Evolutionary conservation across 2,888 invertebrate species (phyloP).

Genomic region (Elmis aenea): DNA sequence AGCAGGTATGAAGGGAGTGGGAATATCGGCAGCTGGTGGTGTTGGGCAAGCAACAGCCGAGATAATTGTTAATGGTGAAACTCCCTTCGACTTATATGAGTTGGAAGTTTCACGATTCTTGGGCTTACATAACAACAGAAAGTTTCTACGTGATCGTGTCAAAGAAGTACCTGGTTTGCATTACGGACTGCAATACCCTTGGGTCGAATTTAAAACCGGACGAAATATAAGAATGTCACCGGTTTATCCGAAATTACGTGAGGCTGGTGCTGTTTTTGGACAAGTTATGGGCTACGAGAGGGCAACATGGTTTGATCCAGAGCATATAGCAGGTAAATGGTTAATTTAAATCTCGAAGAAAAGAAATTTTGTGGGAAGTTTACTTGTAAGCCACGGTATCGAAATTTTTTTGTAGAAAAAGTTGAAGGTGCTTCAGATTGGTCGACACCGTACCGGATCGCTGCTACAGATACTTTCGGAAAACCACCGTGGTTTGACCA

Average conservation of each 20-base stretch:
- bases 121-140: constrained; percentile 90
- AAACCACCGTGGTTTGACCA: constrained; percentile 92
- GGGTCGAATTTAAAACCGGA: constrained; percentile 80
- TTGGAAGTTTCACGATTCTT: constrained; percentile 86
- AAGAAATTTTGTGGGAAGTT: background rate
- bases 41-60: constrained; percentile 89
- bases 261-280: constrained; percentile 91
- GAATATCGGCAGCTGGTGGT: constrained; percentile 92
- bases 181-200: constrained; percentile 78
- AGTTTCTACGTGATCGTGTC: constrained; percentile 85
- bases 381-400: too few species aligned
- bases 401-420: too few species aligned
- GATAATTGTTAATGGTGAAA: constrained; percentile 76
- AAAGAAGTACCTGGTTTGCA: constrained; percentile 89
- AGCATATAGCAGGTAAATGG: constrained; percentile 46
- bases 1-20: constrained; percentile 94
- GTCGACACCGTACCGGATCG: constrained; percentile 61
- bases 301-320: constrained; percentile 81
- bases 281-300: constrained; percentile 98
- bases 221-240: constrained; percentile 91
- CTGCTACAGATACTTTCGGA: constrained; percentile 78
- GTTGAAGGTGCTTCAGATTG: constrained; percentile 44
- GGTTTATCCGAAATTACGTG: constrained; percentile 84
- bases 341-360: too few species aligned
- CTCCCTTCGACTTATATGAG: constrained; percentile 80